phyloP scores from a whole-genome alignment of 1,140 invertebrate genomes.

The Plutomurus gul region DNA sequence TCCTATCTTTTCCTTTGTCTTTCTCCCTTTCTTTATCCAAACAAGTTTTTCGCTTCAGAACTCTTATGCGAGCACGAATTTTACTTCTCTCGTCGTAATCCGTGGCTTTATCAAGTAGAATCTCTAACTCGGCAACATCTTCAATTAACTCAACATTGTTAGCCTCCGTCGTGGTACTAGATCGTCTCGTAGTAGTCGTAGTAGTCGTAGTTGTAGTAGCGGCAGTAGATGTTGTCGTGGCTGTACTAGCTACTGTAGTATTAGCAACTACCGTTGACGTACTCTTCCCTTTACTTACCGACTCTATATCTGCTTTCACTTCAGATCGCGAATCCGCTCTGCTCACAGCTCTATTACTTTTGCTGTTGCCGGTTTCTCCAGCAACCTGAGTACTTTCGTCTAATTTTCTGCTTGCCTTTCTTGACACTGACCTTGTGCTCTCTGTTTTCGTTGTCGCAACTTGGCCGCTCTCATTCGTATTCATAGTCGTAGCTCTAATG shows the following conservation, averaged over 20 bases:
- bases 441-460: no score
- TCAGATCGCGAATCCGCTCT: no score
- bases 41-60: constrained; percentile 58
- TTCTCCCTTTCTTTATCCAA: constrained; percentile 26
- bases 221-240: constrained; percentile 10
- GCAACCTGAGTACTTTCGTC: no score
- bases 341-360: no score
- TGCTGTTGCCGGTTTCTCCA: no score
- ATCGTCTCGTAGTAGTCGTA: neutral
- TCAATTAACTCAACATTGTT: constrained; percentile 70
- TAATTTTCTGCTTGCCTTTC: no score
- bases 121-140: constrained; percentile 69
- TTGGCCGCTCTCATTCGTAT: no score
- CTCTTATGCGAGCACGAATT: constrained; percentile 73
- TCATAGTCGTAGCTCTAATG: no score
- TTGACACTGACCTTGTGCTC: no score
- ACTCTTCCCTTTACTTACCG: no score
- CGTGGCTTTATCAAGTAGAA: constrained; percentile 72
- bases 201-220: neutral
- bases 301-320: no score
- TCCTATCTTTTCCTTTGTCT: neutral
- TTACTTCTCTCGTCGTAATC: constrained; percentile 73
- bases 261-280: neutral
- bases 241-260: neutral
- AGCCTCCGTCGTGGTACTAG: neutral